Percentiles rank a stretch among this genome's conserved stretches.
Conservation (phyloP, 2,113 vertebrate genomes). For the Labrus mixtus region DNA sequence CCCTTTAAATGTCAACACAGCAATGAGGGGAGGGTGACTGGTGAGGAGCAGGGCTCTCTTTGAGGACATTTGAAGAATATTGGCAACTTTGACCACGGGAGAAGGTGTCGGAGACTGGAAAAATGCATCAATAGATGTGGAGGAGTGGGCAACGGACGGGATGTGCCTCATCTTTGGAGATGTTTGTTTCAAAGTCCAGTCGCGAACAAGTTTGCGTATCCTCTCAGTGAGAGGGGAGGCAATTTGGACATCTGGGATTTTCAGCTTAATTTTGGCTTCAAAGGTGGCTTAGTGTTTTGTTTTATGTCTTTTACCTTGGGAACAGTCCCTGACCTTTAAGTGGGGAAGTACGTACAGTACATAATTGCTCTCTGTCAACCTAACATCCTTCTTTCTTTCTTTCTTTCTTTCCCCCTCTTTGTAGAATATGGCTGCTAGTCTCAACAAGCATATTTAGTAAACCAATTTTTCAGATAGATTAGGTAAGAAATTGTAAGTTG, state of each 20-base stretch:
- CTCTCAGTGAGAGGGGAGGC: conserved; percentile 31
- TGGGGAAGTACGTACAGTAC: conserved; percentile 23
- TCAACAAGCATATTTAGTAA: background rate
- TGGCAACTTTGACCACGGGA: conserved; percentile 53
- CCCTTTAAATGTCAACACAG: conserved; percentile 87
- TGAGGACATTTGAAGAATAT: conserved; percentile 54
- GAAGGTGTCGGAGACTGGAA: conserved; percentile 28
- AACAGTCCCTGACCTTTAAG: conserved; percentile 58
- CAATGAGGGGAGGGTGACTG: conserved; percentile 48
- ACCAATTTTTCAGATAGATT: conserved; percentile 7
- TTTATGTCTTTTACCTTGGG: conserved; percentile 50
- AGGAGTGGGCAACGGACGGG: conserved; percentile 1
- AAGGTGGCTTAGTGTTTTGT: conserved; percentile 40
- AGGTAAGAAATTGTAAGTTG: conserved; percentile 13
- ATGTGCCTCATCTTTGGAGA: conserved; percentile 42
- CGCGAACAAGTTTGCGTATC: conserved; percentile 23
- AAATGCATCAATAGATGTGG: conserved; percentile 16
- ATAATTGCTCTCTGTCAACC: conserved; percentile 36
- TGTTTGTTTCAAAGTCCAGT: conserved; percentile 33
- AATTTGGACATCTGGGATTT: conserved; percentile 48
- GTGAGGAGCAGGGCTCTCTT: conserved; percentile 42
- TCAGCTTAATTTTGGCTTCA: conserved; percentile 47
- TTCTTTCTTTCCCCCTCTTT: background rate
- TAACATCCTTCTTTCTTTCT: conserved; percentile 20
- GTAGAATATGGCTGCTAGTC: background rate